phyloP scores from a whole-genome alignment of 2,113 vertebrate genomes.

The Monarcha castaneiventris region DNA sequence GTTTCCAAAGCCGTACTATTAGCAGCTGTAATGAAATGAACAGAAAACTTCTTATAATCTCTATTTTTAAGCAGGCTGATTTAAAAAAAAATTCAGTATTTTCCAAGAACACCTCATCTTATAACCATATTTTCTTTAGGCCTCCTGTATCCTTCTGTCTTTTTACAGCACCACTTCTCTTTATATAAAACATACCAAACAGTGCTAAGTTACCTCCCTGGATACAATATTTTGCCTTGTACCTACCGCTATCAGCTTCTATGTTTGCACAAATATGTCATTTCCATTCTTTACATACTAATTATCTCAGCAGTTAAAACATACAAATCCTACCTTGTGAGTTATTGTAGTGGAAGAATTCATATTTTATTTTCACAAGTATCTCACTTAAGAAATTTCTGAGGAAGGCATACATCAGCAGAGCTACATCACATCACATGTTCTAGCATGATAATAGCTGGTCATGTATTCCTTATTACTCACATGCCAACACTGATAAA shows the following conservation, averaged over 20 bases:
- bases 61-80: background rate
- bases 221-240: background rate
- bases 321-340: background rate
- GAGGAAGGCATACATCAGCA: background rate
- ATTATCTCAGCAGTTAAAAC: background rate
- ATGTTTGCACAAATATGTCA: background rate
- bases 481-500: background rate
- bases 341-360: background rate
- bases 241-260: background rate
- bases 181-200: fast-evolving
- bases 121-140: background rate
- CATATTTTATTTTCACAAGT: background rate
- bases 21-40: background rate
- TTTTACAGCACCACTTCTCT: background rate
- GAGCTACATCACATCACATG: background rate
- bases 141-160: background rate
- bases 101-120: background rate
- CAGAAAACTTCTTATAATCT: background rate
- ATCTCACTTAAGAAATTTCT: background rate
- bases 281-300: background rate
- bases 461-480: background rate
- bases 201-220: background rate
- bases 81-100: background rate
- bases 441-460: background rate
- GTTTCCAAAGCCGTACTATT: background rate